Conservation (phyloP, 2,113 vertebrate genomes). For the Raja brachyura region DNA sequence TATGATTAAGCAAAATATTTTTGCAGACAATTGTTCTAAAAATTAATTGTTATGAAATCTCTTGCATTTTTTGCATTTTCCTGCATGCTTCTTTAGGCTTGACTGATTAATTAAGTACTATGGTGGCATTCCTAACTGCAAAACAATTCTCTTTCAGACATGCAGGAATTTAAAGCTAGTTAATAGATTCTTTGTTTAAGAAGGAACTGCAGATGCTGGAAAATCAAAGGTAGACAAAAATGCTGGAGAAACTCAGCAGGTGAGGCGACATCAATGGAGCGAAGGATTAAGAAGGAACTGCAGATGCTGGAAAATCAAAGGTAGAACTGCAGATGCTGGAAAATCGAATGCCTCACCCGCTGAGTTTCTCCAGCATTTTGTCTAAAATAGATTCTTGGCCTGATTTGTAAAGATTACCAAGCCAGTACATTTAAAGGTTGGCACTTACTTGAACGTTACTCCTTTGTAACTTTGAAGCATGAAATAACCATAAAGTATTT, state of each 20-base stretch:
- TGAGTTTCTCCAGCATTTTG: no score
- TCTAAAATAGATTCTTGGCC: neutral
- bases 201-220: no score
- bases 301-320: no score
- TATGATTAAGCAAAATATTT: constrained; percentile 16
- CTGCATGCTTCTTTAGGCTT: neutral
- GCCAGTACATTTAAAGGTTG: neutral
- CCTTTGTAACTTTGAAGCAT: neutral
- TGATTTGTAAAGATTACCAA: neutral
- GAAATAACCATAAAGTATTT: neutral
- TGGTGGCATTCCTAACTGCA: neutral
- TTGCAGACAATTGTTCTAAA: neutral
- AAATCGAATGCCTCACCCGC: no score
- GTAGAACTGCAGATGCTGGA: no score
- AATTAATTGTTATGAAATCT: neutral
- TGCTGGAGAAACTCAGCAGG: no score
- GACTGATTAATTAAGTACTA: neutral
- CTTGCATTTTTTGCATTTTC: neutral
- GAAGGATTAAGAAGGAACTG: no score
- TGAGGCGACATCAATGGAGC: no score
- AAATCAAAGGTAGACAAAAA: no score
- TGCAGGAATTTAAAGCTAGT: neutral
- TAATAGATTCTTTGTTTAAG: neutral
- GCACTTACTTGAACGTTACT: neutral
- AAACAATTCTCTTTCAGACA: neutral